Percentiles rank a stretch among this genome's conserved stretches.
Evolutionary conservation across 2,797 vertebrate species (phyloP).

Genomic region (Macroramphosus scolopax): DNA sequence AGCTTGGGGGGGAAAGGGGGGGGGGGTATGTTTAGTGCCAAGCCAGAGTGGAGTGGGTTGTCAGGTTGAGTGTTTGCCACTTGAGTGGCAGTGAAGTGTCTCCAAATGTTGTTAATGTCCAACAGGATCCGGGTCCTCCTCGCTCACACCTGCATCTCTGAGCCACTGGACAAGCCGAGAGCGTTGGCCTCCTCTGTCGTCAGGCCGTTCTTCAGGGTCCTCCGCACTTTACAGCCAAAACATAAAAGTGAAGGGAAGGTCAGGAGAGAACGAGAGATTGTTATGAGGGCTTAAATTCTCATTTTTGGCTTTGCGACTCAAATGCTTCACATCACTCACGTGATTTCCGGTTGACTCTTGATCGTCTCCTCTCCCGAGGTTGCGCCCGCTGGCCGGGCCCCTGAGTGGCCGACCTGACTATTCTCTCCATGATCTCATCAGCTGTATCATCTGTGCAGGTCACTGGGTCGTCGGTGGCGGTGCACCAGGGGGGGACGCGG

Average conservation of each 20-base stretch:
- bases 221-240: conserved; percentile 80
- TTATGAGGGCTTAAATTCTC: no score
- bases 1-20: conserved; percentile 6
- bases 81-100: no score
- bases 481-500: conserved; percentile 82
- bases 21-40: conserved; percentile 4
- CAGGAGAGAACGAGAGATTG: no score
- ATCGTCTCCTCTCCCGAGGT: conserved; percentile 91
- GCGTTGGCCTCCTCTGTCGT: conserved; percentile 93
- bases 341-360: conserved; percentile 93
- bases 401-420: conserved; percentile 96
- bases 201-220: conserved; percentile 92
- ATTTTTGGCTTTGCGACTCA: no score
- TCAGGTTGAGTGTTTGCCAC: no score
- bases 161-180: conserved; percentile 87
- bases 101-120: conserved; percentile 27
- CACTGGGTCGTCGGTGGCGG: conserved; percentile 82
- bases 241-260: no score
- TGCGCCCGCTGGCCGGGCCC: conserved; percentile 88
- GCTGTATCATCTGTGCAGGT: conserved; percentile 88
- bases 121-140: conserved; percentile 15
- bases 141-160: conserved; percentile 92
- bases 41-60: conserved; percentile 33
- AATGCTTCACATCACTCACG: conserved; percentile 74
- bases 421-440: conserved; percentile 98